These are phyloP conservation scores for Sebastes schlegelii DNA, from an alignment of 2,113 vertebrate genomes.

Conservation along the genomic window DNA sequence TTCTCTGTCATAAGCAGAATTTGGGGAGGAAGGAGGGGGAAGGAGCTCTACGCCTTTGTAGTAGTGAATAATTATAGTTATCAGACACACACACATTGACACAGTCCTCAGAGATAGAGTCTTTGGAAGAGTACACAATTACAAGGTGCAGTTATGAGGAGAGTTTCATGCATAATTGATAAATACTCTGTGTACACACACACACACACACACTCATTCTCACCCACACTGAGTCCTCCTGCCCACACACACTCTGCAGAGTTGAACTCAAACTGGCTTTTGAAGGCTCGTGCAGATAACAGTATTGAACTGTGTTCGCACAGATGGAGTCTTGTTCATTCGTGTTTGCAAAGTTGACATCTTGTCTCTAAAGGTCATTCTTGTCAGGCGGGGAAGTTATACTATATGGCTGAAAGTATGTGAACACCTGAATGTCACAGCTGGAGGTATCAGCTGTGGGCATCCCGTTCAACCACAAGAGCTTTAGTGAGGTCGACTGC, in stretches of 20 bases:
- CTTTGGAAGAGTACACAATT: conserved; percentile 40
- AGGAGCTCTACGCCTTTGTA: conserved; percentile 28
- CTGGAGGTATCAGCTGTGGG: not conserved
- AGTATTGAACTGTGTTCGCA: conserved; percentile 6
- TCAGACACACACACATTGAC: conserved; percentile 31
- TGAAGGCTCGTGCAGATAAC: not conserved
- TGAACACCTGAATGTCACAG: not conserved
- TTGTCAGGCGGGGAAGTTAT: no score
- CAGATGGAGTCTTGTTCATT: not conserved
- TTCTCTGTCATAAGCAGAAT: conserved; percentile 48
- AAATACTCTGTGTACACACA: not conserved
- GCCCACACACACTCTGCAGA: conserved; percentile 11
- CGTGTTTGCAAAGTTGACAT: not conserved
- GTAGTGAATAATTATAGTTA: conserved; percentile 56
- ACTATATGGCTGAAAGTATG: no score
- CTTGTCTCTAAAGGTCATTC: not conserved
- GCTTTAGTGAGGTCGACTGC: not conserved
- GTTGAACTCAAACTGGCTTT: conserved; percentile 10
- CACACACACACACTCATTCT: not conserved
- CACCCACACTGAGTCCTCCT: not conserved
- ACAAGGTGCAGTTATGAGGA: conserved; percentile 31
- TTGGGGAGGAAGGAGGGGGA: not conserved
- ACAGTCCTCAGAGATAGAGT: conserved; percentile 13
- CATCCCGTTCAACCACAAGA: not conserved
- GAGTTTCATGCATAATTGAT: conserved; percentile 60